Conservation (phyloP, 2,888 invertebrate species). For the Epirrhoe alternata region DNA sequence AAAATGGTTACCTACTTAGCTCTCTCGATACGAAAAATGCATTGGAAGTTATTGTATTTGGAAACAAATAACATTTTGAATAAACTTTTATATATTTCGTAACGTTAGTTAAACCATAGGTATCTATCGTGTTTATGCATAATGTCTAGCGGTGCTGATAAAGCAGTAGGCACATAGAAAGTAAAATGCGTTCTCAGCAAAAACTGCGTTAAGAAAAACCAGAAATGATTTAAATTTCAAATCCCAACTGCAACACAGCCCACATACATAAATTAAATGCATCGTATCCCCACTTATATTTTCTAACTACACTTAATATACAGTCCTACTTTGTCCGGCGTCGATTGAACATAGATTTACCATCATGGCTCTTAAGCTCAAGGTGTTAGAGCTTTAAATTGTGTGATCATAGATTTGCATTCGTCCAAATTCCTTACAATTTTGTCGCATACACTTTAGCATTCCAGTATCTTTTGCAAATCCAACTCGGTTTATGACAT, state of each 20-base stretch:
- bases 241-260: slow-evolving; percentile 54
- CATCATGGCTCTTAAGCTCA: not conserved
- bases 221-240: slow-evolving; percentile 44
- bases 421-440: not conserved
- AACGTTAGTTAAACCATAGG: not conserved
- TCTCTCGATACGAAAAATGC: too few species aligned
- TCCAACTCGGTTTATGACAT: not conserved
- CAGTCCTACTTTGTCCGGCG: slow-evolving; percentile 59
- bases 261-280: slow-evolving; percentile 80
- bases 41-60: too few species aligned
- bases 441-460: not conserved
- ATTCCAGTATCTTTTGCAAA: not conserved
- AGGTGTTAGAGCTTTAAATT: not conserved
- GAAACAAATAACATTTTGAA: too few species aligned
- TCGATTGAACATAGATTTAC: slow-evolving; percentile 12
- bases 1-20: too few species aligned
- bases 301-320: slow-evolving; percentile 77
- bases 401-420: not conserved
- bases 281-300: slow-evolving; percentile 75
- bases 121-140: not conserved
- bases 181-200: slow-evolving; percentile 38
- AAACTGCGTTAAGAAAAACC: slow-evolving; percentile 35
- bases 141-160: slow-evolving; percentile 5
- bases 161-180: slow-evolving; percentile 27
- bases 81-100: too few species aligned